Evolutionary conservation across 1,140 invertebrate species (phyloP).

Genomic region (Halotydeus destructor): DNA sequence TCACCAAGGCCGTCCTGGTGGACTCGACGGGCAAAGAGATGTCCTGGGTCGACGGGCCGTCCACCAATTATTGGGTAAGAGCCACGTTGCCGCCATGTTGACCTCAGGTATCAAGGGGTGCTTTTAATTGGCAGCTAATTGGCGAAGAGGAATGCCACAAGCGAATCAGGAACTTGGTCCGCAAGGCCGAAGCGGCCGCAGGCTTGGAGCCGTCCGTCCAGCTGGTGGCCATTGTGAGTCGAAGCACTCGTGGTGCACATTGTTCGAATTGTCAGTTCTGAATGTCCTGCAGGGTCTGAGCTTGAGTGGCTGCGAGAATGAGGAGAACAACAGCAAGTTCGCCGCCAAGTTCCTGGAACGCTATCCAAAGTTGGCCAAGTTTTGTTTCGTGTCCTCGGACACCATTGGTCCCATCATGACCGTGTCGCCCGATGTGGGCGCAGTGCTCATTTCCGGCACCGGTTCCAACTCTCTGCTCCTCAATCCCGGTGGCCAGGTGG

Average conservation of each 20-base stretch:
- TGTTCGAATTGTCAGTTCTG: too few relatives aligned
- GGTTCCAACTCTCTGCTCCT: conserved; percentile 69
- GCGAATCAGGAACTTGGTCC: conserved; percentile 31
- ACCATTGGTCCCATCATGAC: conserved; percentile 62
- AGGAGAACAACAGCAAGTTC: conserved; percentile 47
- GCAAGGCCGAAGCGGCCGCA: conserved; percentile 37
- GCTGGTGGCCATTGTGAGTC: too few relatives aligned
- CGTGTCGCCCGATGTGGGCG: conserved; percentile 45
- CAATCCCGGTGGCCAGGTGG: conserved; percentile 53
- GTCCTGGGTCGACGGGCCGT: conserved; percentile 36
- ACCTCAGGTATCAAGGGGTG: conserved; percentile 2
- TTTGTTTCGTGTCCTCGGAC: conserved; percentile 52
- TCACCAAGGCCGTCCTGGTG: conserved; percentile 51
- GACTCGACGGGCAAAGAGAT: conserved; percentile 43
- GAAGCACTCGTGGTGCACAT: too few relatives aligned
- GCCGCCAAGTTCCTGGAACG: conserved; percentile 34
- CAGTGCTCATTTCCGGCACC: conserved; percentile 84
- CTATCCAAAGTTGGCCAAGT: conserved; percentile 38
- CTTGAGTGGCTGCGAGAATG: conserved; percentile 69
- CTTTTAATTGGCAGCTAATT: conserved; percentile 28
- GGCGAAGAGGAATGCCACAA: conserved; percentile 51
- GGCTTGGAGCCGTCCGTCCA: conserved; percentile 33
- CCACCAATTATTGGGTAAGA: conserved; percentile 71
- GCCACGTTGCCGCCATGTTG: too few relatives aligned
- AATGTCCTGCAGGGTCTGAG: conserved; percentile 64